Evolutionary conservation across 2,113 vertebrate species (phyloP), one percentile per base, ranked within the genome.

Genomic region (Enhydra lutris): DNA sequence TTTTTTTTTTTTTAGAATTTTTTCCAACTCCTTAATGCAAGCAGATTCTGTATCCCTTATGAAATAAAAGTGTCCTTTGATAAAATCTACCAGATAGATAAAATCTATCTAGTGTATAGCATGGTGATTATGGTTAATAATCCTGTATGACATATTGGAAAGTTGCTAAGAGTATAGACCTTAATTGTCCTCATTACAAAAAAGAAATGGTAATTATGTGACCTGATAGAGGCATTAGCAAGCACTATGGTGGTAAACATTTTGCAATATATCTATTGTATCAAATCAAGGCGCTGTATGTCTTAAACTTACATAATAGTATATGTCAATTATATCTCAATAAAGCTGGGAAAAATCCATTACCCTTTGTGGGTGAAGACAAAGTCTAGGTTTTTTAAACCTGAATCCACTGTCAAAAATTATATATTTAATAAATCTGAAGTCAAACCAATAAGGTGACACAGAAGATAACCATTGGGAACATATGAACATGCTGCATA

Each of bases 31-130:
- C 13, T 95, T 80, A 89, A 84, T 83, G 8, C 31, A 83, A 83
- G 80, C 95, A 84, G 55, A 93, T 67, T 91, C 36, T 59, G 1
- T 57, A 65, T 78, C 31, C 65, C 92, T 97, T 95, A 95, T 95
- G 89, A 95, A 92, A 87, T 86, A 80, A 79, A 97, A 71, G 89
- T 23, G 0, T 73, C 47, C 36, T 36, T 89, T 90, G 74, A 86
- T 76, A 94, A 95, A 96, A 92, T 74, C 17, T 21, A 42, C 36
- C 17, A 52, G 57, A 57, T 8, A 57, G 57, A 57, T 57, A 23
- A 57, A 57, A 57, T 57, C 57, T 57, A 85, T 36, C 47, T 34
- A 31, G 85, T 69, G 39, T 79, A 69, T 7, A 85, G 23, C 20
- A n/a, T 85, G 71, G 36, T 47, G n/a, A 69, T 21, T 69, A 59